Evolutionary conservation across 2,113 vertebrate species (phyloP), one percentile per base, ranked within the genome.

Genomic region (Cryptotis parvus): DNA sequence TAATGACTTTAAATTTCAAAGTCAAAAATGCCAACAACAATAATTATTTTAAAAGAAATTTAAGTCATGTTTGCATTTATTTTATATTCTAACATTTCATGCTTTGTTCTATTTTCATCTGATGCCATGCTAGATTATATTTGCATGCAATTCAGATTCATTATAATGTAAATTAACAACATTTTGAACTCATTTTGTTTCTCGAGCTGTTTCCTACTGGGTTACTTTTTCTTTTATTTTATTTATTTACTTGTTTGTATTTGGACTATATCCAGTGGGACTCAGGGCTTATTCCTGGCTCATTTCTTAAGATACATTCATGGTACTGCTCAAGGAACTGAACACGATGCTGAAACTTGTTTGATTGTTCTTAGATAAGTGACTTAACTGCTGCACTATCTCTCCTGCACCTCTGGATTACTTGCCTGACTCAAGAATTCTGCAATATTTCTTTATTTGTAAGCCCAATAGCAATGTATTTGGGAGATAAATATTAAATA

Each of bases 121-220:
- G 49, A 24, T 86, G 35, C 4, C 5, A 79, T 16, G 20, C 77
- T 73, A 89, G 10, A 87, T 45, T 52, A 61, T 74, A 84, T 88
- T 68, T 0, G n/a, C n/a, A 74, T 9, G 45, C 24, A 79, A 52
- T 49, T 58, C 29, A 66, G 35, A 14, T 83, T 80, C 68, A 11
- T 92, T 94, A 10, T 52, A 27, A 37, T 52, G 72, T 41, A 37
- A 81, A 49, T 69, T 45, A 82, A 7, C 12, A 77, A 81, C 73
- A 33, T 84, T 15, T 90, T 84, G 43, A 52, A 26, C 52, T 61
- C 27, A 31, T 76, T 79, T 83, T 75, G 18, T 6, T 1, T 29
- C 6, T 49, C 66, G 20, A 65, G 5, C 10, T 55, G 16, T 79
- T 87, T 73, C 35, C 45, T 91, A n/a, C 4, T 49, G 16, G 10